These are phyloP conservation scores for Apamea anceps DNA, from an alignment of 2,888 invertebrate species.

Conservation along the genomic window DNA sequence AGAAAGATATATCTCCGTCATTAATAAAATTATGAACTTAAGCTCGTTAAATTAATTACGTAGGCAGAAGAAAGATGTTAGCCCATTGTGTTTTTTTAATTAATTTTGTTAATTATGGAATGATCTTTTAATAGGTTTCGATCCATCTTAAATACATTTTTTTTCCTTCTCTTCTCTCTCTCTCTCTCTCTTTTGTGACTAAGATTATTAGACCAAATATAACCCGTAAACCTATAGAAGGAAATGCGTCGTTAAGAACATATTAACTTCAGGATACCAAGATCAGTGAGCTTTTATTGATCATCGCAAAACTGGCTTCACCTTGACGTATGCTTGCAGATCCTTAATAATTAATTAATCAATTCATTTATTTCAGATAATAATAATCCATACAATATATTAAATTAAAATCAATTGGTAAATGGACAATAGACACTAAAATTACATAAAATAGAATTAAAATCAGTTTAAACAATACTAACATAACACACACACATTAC, in stretches of 20 bases:
- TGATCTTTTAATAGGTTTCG: background rate
- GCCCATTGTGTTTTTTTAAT: constrained; percentile 11
- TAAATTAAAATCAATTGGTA: no score
- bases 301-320: background rate
- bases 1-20: constrained; percentile 16
- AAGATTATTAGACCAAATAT: background rate
- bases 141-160: background rate
- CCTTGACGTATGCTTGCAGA: background rate
- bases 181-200: background rate
- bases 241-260: background rate
- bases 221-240: background rate
- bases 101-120: background rate
- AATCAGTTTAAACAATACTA: no score
- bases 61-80: constrained; percentile 7
- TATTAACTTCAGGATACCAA: background rate
- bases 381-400: no score
- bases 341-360: no score
- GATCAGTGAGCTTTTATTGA: background rate
- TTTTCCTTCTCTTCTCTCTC: no score
- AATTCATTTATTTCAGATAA: no score
- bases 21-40: constrained; percentile 35
- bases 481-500: no score
- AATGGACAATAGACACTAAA: no score
- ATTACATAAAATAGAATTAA: no score
- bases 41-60: constrained; percentile 36